Evolutionary conservation across 23 tunicate genomes (phyloP), one percentile per base, ranked within the genome.

Genomic region (Styela plicata): DNA sequence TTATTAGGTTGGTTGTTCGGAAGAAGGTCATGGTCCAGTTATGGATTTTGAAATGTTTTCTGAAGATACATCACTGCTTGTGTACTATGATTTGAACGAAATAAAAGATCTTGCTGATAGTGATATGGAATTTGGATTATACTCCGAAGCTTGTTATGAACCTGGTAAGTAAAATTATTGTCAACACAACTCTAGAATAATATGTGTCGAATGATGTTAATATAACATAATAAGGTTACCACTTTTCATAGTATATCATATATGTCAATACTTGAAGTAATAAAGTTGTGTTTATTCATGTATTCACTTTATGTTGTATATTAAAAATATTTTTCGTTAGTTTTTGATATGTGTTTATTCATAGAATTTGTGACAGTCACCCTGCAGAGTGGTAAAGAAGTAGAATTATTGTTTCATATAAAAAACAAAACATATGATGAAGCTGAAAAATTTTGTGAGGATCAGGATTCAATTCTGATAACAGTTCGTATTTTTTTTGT

Each of bases 21-120:
- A 53, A 1, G 66, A 76, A 29, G 81, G 81, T 18, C 81, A 76
- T 44, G 81, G 81, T 26, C 81, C 81, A 18, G 37, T 57, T 44
- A 22, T 76, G 65, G 81, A 76, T 1, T 76, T 33, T 53, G 27
- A 52, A 19, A 20, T 76, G 66, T 36, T 76, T 26, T 24, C 36
- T 44, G 31, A 44, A 22, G 66, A 33, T 25, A 76, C 63, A 26
- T 53, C 53, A 25, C 64, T 44, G 36, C n/a, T 33, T 21, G 52
- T 76, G 64, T 0, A 36, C 1, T 33, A 76, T 27, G 31, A 44
- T 36, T 36, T 76, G 7, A 52, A 53, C 18, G 2, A 76, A 20
- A 53, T 76, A 21, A 76, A 76, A 2, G 64, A 25, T 36, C 65
- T 24, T 36, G 81, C 81, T n/a, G 66, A 44, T 22, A 2, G 27